These are phyloP conservation scores for Nasonia oneida DNA, from an alignment of 2,888 invertebrate genomes.

Conservation along the genomic window DNA sequence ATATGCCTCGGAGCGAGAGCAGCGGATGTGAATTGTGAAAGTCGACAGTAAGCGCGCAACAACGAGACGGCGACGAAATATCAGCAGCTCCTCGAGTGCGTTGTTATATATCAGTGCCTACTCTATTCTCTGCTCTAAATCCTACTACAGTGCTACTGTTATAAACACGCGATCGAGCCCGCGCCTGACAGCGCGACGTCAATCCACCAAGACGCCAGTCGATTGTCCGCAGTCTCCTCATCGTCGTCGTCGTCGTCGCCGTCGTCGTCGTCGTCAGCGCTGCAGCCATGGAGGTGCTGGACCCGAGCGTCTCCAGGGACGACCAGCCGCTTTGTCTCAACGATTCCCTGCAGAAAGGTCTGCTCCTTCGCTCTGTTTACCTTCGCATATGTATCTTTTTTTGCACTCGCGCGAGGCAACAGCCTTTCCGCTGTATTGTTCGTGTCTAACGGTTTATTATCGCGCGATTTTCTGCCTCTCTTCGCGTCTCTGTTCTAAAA, in stretches of 20 bases:
- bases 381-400: not conserved
- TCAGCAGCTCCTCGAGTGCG: not conserved
- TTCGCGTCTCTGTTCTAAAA: conserved; percentile 16
- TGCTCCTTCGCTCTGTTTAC: conserved; percentile 11
- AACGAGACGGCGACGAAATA: not conserved
- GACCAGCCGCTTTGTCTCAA: conserved; percentile 75
- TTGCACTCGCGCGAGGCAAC: not conserved
- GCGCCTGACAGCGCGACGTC: conserved; percentile 38
- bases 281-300: conserved; percentile 74
- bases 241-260: conserved; percentile 15
- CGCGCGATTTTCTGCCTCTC: not conserved
- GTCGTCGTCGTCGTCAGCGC: conserved; percentile 12
- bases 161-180: conserved; percentile 2
- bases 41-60: not conserved
- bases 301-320: conserved; percentile 75
- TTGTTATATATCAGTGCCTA: not conserved
- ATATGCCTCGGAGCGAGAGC: not conserved
- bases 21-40: conserved; percentile 21
- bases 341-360: conserved; percentile 74
- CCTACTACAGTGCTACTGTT: not conserved
- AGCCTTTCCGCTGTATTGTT: not conserved
- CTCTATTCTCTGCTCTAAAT: too few relatives aligned
- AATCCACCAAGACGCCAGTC: conserved; percentile 50
- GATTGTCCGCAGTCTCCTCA: not conserved
- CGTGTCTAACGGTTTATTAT: conserved; percentile 23